These are phyloP conservation scores for Lasioglossum albipes DNA, from an alignment of 1,140 invertebrate genomes.

Conservation along the genomic window DNA sequence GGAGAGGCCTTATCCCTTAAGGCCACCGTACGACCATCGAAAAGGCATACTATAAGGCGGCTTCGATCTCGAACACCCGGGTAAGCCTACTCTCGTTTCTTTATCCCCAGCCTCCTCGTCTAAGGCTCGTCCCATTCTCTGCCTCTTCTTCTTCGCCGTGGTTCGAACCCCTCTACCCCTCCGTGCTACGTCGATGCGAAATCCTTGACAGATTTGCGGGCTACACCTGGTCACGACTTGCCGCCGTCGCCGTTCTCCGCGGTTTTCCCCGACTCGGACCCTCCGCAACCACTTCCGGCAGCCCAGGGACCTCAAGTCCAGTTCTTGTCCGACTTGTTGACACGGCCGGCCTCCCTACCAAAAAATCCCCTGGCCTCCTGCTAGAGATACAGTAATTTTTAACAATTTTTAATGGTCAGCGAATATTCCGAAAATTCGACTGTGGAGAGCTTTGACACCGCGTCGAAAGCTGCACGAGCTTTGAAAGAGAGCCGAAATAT, in stretches of 20 bases:
- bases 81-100: slow-evolving; percentile 56
- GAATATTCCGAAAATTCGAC: too few species aligned
- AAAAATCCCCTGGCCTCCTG: too few species aligned
- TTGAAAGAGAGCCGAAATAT: too few species aligned
- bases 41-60: slow-evolving; percentile 56
- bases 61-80: slow-evolving; percentile 58
- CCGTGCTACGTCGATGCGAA: slow-evolving; percentile 16
- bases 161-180: background rate
- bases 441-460: too few species aligned
- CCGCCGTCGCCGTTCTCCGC: background rate
- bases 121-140: slow-evolving; percentile 44
- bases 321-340: too few species aligned
- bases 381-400: too few species aligned
- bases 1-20: slow-evolving; percentile 60
- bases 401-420: too few species aligned
- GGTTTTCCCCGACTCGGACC: background rate
- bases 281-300: too few species aligned
- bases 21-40: slow-evolving; percentile 58
- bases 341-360: too few species aligned
- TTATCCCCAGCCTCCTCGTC: slow-evolving; percentile 42
- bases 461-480: too few species aligned
- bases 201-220: slow-evolving; percentile 37
- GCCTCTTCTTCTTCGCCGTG: slow-evolving; percentile 12
- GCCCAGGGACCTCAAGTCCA: too few species aligned
- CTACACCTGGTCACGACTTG: slow-evolving; percentile 20